Base-by-base conservation (phyloP, 2,888 invertebrate genomes). In the Lucinisca nassula region DNA sequence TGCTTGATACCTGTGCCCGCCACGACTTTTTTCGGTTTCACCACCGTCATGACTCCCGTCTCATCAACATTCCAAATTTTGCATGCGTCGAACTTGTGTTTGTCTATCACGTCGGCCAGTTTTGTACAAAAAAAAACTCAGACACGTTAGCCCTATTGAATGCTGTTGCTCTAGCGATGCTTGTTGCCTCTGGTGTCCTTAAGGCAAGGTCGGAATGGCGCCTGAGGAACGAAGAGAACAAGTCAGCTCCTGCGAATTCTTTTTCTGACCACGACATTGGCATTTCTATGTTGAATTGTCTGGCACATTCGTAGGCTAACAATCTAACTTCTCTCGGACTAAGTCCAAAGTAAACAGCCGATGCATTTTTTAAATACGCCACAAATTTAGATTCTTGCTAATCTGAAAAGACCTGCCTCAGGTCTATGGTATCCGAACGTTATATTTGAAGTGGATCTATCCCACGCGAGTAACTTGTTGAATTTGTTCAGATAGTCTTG, bases 11-110 rank as follows among this genome's bases (percentile, higher is more conserved):
- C 80, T 21, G 70, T 87, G 8, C 4, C 51, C 27, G 84, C 80
- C 35, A 80, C 55, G 35, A 84, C 30, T 0, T n/a, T 67, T 40
- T 40, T 35, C 0, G 88, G 89, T 81, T 87, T 90, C 27, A 73
- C 77, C 12, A 92, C 90, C 6, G 90, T 90, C 30, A 79, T 78
- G 30, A 79, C 24, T 21, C 88, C 85, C 14, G 90, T 90, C 75
- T 90, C 88, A 79, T 90, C 89, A 2, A 85, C 73, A 78, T 89
- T 89, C 75, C 81, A 91, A 21, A 92, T 87, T 1, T 78, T 61
- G 51, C 61, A 45, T 21, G 85, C 58, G 24, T 75, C 51, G 49
- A 87, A 76, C n/a, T 67, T 49, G 32, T 91, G 45, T 75, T 32
- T 49, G 67, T 88, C 75, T 79, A 90, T 87, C 0, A 88, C 87